A percentile compares a stretch with the other conserved stretches of the same genome.
Evolutionary conservation across 1,140 invertebrate species (phyloP).

Genomic region (Anastrepha obliqua): DNA sequence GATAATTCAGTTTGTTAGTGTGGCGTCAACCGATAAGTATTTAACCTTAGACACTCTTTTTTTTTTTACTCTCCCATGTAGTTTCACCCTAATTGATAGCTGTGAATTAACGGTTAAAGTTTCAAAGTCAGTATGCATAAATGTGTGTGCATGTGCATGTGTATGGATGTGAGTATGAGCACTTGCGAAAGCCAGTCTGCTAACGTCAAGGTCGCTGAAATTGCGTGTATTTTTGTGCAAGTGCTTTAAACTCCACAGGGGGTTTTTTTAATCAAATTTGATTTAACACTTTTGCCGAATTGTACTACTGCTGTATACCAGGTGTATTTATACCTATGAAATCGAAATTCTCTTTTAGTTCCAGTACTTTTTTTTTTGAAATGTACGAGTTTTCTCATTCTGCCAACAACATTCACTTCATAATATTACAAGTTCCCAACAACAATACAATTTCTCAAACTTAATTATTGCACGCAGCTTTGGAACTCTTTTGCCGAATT

Average conservation of each 20-base stretch:
- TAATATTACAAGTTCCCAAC: too few relatives aligned
- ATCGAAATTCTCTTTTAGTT: too few relatives aligned
- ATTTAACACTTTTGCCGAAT: background rate
- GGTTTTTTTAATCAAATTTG: background rate
- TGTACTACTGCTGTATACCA: background rate
- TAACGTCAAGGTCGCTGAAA: background rate
- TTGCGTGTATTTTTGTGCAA: background rate
- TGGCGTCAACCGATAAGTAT: slow-evolving; percentile 45
- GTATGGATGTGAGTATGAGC: background rate
- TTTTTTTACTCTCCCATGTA: background rate
- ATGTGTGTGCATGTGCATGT: background rate
- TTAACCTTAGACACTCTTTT: slow-evolving; percentile 26
- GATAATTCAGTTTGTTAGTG: slow-evolving; percentile 46
- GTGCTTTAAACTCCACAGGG: background rate
- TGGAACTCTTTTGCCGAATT: too few relatives aligned
- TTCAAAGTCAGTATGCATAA: slow-evolving; percentile 27
- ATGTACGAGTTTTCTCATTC: too few relatives aligned
- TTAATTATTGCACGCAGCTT: too few relatives aligned
- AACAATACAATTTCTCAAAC: too few relatives aligned
- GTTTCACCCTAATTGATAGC: slow-evolving; percentile 36
- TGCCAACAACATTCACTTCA: too few relatives aligned
- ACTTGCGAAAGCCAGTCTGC: background rate
- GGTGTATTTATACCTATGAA: too few relatives aligned
- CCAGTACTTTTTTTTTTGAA: too few relatives aligned
- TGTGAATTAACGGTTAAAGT: slow-evolving; percentile 44